These are phyloP conservation scores for Diplodus sargus DNA, from an alignment of 2,797 vertebrate genomes.

Conservation along the genomic window DNA sequence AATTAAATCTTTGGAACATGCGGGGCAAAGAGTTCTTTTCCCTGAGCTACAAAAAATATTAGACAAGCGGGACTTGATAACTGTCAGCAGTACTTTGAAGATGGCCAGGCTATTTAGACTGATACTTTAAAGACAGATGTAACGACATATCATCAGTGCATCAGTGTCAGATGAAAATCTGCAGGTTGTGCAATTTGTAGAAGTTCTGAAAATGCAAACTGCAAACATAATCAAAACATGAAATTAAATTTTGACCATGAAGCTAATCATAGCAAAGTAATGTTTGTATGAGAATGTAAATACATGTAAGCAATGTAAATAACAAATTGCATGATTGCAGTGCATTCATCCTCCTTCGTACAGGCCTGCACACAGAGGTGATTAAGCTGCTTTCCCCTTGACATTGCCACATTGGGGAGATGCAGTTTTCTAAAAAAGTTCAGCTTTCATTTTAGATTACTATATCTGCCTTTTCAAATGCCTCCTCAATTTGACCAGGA, in stretches of 20 bases:
- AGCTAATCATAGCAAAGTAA: background rate
- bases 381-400: background rate
- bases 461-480: background rate
- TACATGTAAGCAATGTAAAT: background rate
- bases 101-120: constrained; percentile 3
- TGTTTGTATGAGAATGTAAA: background rate
- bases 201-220: background rate
- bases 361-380: background rate
- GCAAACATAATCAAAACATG: background rate
- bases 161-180: background rate
- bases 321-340: background rate
- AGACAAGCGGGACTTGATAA: constrained; percentile 28
- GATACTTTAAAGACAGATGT: constrained; percentile 13
- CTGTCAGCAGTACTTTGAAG: constrained; percentile 22
- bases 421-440: background rate
- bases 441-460: background rate
- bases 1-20: constrained; percentile 45
- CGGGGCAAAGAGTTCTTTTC: constrained; percentile 29
- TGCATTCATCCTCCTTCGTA: background rate
- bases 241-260: constrained; percentile 2
- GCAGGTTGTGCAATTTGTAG: background rate
- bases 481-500: constrained; percentile 5
- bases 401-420: background rate
- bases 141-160: constrained; percentile 4
- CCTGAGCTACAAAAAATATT: constrained; percentile 34